Conservation (phyloP, 2,797 vertebrate species). For the Diglossa cyanea region DNA sequence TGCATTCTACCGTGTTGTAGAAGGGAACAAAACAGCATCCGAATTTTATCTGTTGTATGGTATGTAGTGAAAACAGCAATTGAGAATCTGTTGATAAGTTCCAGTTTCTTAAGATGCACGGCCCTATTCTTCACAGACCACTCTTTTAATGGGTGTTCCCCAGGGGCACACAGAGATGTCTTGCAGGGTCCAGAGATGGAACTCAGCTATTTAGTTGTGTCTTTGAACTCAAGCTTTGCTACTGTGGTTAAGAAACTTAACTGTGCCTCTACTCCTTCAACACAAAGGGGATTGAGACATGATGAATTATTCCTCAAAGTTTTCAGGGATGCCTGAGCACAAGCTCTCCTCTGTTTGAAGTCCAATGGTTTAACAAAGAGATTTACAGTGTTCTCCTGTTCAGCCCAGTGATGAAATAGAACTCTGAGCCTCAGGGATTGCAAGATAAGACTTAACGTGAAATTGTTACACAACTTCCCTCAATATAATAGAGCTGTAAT, state of each 20-base stretch:
- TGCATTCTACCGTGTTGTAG: rapidly evolving
- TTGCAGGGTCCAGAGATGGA: neutral
- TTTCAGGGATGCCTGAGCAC: neutral
- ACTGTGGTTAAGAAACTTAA: neutral
- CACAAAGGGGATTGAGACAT: neutral
- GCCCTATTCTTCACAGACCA: neutral
- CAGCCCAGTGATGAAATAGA: neutral
- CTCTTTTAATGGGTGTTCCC: neutral
- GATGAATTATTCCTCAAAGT: neutral
- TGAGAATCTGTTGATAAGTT: neutral
- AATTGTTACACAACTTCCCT: neutral
- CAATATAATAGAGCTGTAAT: neutral
- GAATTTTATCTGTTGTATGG: neutral
- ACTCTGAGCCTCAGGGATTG: neutral
- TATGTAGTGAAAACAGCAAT: neutral
- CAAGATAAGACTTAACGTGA: neutral
- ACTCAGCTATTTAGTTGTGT: neutral
- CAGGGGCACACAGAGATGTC: neutral
- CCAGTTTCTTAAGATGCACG: neutral
- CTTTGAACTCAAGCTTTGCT: neutral
- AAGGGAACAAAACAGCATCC: neutral
- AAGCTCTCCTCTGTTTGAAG: neutral
- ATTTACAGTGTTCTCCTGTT: rapidly evolving
- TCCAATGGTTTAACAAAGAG: neutral
- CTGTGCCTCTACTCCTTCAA: neutral